Percentiles rank a stretch among this genome's conserved stretches.
These are phyloP conservation scores for Brachystomella parvula DNA, from an alignment of 1,140 invertebrate genomes.

Conservation along the genomic window DNA sequence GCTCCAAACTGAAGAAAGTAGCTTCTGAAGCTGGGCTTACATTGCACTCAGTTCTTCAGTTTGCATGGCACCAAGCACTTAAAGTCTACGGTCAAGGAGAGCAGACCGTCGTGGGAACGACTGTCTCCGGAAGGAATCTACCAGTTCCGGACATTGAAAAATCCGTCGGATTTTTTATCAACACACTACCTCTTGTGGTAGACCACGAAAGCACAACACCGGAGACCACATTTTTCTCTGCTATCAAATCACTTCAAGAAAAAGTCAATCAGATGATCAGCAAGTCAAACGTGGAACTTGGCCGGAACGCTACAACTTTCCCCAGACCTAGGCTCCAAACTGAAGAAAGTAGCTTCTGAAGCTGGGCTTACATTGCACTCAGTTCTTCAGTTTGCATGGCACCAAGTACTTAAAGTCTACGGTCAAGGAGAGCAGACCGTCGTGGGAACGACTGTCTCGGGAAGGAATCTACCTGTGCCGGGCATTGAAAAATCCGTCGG, in stretches of 20 bases:
- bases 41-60: slow-evolving; percentile 14
- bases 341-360: neutral
- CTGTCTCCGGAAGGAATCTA: slow-evolving; percentile 10
- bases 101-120: slow-evolving; percentile 17
- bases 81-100: slow-evolving; percentile 3
- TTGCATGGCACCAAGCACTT: slow-evolving; percentile 15
- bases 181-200: slow-evolving; percentile 16
- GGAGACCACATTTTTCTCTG: too few species aligned
- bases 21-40: neutral
- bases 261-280: neutral
- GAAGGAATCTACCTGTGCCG: slow-evolving; percentile 4
- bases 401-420: slow-evolving; percentile 11
- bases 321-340: neutral
- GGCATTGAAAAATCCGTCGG: slow-evolving; percentile 8
- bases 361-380: slow-evolving; percentile 13
- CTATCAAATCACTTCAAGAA: neutral
- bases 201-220: neutral
- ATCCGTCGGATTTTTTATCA: slow-evolving; percentile 12
- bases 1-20: neutral
- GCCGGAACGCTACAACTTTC: neutral
- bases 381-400: slow-evolving; percentile 18
- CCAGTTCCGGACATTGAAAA: slow-evolving; percentile 4
- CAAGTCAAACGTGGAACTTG: too few species aligned
- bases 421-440: slow-evolving; percentile 8
- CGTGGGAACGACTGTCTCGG: slow-evolving; percentile 15